These are phyloP conservation scores for Cosmia pyralina DNA, from an alignment of 2,888 invertebrate genomes.

Conservation along the genomic window DNA sequence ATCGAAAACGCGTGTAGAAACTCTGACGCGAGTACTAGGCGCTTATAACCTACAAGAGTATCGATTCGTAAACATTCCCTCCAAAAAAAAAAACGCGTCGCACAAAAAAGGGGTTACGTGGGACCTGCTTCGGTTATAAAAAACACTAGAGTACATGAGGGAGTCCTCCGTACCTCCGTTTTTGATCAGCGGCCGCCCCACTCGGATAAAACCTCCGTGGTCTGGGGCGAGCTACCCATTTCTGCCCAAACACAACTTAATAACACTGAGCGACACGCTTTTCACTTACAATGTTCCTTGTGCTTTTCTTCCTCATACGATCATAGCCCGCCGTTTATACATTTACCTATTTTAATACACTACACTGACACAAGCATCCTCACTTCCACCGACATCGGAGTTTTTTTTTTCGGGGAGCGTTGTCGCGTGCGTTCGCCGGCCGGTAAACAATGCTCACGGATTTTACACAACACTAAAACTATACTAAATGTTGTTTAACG, in stretches of 20 bases:
- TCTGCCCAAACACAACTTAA: conserved; percentile 83
- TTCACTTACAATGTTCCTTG: conserved; percentile 89
- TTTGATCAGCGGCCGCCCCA: conserved; percentile 86
- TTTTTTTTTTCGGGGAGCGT: conserved; percentile 84
- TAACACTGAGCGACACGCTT: conserved; percentile 81
- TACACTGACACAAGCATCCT: conserved; percentile 87
- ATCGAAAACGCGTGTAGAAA: conserved; percentile 67
- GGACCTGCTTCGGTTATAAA: conserved; percentile 84
- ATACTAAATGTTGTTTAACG: conserved; percentile 91
- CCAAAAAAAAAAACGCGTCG: conserved; percentile 83
- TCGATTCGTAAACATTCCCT: conserved; percentile 86
- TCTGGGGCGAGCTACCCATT: conserved; percentile 85
- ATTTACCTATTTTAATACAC: conserved; percentile 89
- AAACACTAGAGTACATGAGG: conserved; percentile 86
- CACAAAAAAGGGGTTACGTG: conserved; percentile 86
- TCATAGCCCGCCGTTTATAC: conserved; percentile 90
- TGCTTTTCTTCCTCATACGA: conserved; percentile 90
- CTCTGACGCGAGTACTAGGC: conserved; percentile 73
- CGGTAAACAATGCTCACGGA: conserved; percentile 90
- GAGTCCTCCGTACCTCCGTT: conserved; percentile 88
- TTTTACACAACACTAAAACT: conserved; percentile 90
- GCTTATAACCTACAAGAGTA: conserved; percentile 83
- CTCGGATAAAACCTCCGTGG: conserved; percentile 81
- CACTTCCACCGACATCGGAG: conserved; percentile 87
- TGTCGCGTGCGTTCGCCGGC: conserved; percentile 92